A percentile compares a stretch with the other conserved stretches of the same genome.
phyloP scores from a whole-genome alignment of 2,888 invertebrate species.

The Automeris io region DNA sequence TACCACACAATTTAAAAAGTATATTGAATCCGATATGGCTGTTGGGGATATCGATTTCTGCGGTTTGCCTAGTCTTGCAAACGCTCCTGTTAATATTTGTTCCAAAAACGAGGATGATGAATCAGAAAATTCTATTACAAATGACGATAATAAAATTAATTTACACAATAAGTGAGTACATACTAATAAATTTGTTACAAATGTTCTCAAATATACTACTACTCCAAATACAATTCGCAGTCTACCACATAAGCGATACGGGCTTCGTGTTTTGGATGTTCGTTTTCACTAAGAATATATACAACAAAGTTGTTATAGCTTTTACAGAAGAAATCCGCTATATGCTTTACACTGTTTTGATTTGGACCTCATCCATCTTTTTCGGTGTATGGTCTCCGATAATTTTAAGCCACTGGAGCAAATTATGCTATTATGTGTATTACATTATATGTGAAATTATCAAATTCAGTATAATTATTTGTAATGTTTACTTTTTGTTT shows the following conservation, averaged over 20 bases:
- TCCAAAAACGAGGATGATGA: conserved; percentile 39
- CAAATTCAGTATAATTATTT: conserved; percentile 35
- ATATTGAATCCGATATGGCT: conserved; percentile 26
- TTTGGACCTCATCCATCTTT: conserved; percentile 37
- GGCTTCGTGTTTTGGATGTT: conserved; percentile 49
- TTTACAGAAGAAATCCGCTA: conserved; percentile 32
- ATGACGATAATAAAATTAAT: conserved; percentile 39
- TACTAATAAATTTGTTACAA: too few species aligned
- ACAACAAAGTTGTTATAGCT: conserved; percentile 48
- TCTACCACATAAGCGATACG: conserved; percentile 41
- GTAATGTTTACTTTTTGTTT: conserved; percentile 39
- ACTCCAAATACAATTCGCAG: conserved; percentile 18
- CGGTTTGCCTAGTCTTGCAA: conserved; percentile 32
- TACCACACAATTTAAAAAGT: too few species aligned
- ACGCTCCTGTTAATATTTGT: conserved; percentile 24
- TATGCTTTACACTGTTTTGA: conserved; percentile 18
- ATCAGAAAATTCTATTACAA: conserved; percentile 44
- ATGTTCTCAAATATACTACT: conserved; percentile 3
- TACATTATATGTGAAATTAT: conserved; percentile 30
- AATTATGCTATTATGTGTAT: conserved; percentile 12
- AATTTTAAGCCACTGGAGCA: not conserved
- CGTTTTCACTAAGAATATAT: conserved; percentile 49
- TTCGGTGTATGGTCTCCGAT: conserved; percentile 22
- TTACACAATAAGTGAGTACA: conserved; percentile 35
- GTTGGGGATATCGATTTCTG: conserved; percentile 34